Evolutionary conservation across 1,140 invertebrate genomes (phyloP).

Genomic region (Goniozus legneri): DNA sequence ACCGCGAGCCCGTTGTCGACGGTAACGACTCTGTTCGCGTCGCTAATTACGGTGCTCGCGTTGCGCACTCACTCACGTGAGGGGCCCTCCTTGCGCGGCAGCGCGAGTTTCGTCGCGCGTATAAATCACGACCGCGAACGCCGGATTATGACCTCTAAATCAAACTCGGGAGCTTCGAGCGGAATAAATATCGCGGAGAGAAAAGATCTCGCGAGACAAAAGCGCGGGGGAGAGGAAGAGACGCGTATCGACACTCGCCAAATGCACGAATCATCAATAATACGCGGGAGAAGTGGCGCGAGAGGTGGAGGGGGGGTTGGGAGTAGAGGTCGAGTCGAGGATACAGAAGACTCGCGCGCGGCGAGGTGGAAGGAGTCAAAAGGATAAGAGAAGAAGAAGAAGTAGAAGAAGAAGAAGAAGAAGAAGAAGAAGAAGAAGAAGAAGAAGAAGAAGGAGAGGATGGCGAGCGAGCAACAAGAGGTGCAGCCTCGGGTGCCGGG

Average conservation of each 20-base stretch:
- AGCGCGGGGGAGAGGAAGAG: neutral
- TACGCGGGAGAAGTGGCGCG: conserved; percentile 6
- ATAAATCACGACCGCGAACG: too few relatives aligned
- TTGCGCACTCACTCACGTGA: too few relatives aligned
- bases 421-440: conserved; percentile 24
- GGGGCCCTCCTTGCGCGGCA: neutral
- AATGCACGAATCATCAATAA: conserved; percentile 25
- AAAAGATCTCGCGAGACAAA: neutral
- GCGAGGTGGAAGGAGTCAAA: conserved; percentile 14
- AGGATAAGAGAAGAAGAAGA: conserved; percentile 13
- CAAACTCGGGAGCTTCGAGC: too few relatives aligned
- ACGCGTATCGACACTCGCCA: conserved; percentile 24
- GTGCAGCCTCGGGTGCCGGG: conserved; percentile 51
- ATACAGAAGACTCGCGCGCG: conserved; percentile 12
- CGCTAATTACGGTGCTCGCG: too few relatives aligned
- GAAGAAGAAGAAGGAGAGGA: conserved; percentile 30
- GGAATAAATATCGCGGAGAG: too few relatives aligned
- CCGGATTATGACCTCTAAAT: too few relatives aligned
- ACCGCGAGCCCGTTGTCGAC: too few relatives aligned
- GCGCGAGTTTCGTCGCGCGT: too few relatives aligned
- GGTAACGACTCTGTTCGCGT: too few relatives aligned
- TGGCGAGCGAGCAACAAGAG: conserved; percentile 45
- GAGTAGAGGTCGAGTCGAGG: conserved; percentile 7
- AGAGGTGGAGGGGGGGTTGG: conserved; percentile 3
- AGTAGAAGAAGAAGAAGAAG: conserved; percentile 18